These are phyloP conservation scores for Acheta domesticus DNA, from an alignment of 2,888 invertebrate species.

Conservation along the genomic window DNA sequence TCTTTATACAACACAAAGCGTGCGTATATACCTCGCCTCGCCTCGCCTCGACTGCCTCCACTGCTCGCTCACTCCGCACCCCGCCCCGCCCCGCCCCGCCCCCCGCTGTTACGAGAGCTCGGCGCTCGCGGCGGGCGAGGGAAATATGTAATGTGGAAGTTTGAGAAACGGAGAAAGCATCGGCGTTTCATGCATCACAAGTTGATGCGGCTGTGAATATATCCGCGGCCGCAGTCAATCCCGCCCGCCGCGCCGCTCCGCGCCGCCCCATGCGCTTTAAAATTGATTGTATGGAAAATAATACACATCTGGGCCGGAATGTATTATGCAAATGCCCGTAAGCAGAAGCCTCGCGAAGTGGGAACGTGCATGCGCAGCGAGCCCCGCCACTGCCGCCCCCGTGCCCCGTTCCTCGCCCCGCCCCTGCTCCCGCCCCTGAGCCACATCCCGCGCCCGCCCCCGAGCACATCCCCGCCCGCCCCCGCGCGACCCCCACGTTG, in stretches of 20 bases:
- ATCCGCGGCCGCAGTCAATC: not conserved
- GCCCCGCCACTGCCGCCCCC: not conserved
- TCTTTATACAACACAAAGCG: constrained; percentile 20
- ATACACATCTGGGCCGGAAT: constrained; percentile 33
- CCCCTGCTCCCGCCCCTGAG: not conserved
- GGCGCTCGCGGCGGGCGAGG: not conserved
- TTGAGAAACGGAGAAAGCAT: constrained; percentile 18
- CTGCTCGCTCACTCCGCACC: not conserved
- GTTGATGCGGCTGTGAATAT: constrained; percentile 24
- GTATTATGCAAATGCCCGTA: constrained; percentile 32
- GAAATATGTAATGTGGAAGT: not conserved
- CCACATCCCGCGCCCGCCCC: not conserved
- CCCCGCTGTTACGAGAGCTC: not conserved
- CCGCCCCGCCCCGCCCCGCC: not conserved
- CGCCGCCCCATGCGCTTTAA: constrained; percentile 26
- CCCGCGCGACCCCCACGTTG: not conserved
- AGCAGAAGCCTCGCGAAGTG: constrained; percentile 27
- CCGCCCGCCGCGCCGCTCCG: not conserved
- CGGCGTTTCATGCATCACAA: constrained; percentile 26
- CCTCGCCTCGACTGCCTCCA: not conserved
- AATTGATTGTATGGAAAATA: constrained; percentile 34
- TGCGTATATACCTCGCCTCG: not conserved
- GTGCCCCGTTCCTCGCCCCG: not conserved
- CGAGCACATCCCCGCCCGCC: not conserved
- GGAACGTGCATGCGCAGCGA: not conserved